Base-by-base conservation (phyloP, 2,888 invertebrate genomes). In the Trichacis sp. region DNA sequence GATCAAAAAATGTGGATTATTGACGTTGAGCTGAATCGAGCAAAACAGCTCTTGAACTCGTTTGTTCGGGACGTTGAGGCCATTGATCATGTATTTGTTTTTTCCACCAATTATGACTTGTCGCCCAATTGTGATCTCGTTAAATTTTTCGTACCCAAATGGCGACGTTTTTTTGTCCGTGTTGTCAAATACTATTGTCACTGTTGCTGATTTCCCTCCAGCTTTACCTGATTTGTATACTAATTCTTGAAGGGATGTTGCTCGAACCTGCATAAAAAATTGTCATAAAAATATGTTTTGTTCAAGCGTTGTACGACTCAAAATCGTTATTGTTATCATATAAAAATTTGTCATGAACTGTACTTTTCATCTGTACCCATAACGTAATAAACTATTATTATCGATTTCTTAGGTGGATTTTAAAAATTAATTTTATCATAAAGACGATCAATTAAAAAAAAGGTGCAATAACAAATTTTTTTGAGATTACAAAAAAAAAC, bases 171-270 rank as follows among this genome's bases (percentile, higher is more conserved):
- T 86, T 62, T 89, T 89, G 82, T 97, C 92, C 11, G 88, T 87
- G 83, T 99, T 99, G 82, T 99, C 97, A 85, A 99, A 99, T 1
- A 92, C 92, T 71, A 99, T 92, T 60, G 97, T 95, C 20, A 99
- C 99, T 1, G 94, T 94, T 0, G 98, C 98, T 84, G 96, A 96
- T 5, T 93, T 96, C 51, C 99, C 89, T 1, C 98, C 98, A 0
- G 96, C 96, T 82, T 98, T 97, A 0, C 99, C 99, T 85, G 93
- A 93, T 85, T 98, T 98, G 85, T 95, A 98, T n/a, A 99, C 96
- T 64, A 99, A 86, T 79, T 99, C 99, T 85, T 96, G 96, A 19
- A 98, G 86, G 68, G 92, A 94, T 29, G 90, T 89, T 2, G 96
- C 97, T 72, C 98, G 88, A 4, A 98, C 96, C 96, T 97, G 2